A percentile compares a stretch with the other conserved stretches of the same genome.
Conservation (phyloP, 2,888 invertebrate species). For the Macrosiphum euphorbiae region DNA sequence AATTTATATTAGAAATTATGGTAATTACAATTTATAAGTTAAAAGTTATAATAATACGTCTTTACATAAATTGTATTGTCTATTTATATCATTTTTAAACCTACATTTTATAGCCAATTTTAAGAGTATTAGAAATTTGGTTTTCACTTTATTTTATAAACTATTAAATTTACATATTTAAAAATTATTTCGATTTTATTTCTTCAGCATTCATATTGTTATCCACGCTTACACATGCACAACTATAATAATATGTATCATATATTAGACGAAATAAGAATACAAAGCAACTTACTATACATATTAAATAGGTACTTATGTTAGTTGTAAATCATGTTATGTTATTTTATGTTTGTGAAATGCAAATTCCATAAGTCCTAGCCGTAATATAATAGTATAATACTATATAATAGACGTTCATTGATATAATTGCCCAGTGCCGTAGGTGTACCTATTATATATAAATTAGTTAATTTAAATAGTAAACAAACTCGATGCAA, state of each 20-base stretch:
- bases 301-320: not conserved
- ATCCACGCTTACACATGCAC: not conserved
- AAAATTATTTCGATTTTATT: slow-evolving; percentile 12
- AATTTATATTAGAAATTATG: not conserved
- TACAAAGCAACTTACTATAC: not conserved
- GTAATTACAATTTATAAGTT: not conserved
- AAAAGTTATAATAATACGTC: not conserved
- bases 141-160: not conserved
- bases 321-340: not conserved
- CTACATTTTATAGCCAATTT: not conserved
- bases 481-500: not conserved
- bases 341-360: not conserved
- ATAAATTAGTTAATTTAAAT: not conserved
- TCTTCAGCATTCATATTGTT: not conserved
- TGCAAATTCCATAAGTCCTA: not conserved
- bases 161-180: not conserved
- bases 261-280: not conserved
- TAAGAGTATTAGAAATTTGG: not conserved
- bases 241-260: not conserved
- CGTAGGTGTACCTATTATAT: not conserved
- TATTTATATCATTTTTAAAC: not conserved
- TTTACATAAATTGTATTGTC: not conserved
- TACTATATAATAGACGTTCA: not conserved
- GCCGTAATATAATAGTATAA: not conserved
- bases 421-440: not conserved